These are phyloP conservation scores for Malurus melanocephalus DNA, from an alignment of 2,113 vertebrate genomes.

Conservation along the genomic window DNA sequence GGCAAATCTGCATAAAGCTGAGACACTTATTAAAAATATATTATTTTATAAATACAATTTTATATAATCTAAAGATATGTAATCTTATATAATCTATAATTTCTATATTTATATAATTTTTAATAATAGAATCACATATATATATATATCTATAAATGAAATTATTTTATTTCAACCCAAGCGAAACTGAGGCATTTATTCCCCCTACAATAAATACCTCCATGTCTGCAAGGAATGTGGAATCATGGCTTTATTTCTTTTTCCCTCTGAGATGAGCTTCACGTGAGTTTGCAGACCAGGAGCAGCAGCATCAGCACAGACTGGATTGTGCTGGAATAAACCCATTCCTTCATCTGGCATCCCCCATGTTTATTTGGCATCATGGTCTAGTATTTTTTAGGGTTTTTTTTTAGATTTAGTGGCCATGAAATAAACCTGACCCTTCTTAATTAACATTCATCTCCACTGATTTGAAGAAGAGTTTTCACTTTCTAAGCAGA, in stretches of 20 bases:
- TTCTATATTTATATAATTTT: too few species aligned
- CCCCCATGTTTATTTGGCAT: background rate
- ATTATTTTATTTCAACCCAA: background rate
- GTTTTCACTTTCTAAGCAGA: background rate
- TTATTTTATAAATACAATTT: too few species aligned
- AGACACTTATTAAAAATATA: background rate
- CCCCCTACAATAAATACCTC: background rate
- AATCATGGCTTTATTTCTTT: background rate
- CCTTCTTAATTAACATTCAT: background rate
- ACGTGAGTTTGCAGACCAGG: fast-evolving
- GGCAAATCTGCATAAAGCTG: background rate
- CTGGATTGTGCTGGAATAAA: background rate
- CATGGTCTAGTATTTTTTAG: background rate
- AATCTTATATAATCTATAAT: too few species aligned
- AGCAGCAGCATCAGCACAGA: background rate
- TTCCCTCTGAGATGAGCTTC: background rate
- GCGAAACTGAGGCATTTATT: background rate
- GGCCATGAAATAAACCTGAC: background rate
- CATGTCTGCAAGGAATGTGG: background rate
- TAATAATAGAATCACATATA: too few species aligned
- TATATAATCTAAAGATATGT: too few species aligned
- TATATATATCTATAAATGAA: too few species aligned
- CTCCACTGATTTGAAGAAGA: background rate
- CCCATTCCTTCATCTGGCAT: background rate
- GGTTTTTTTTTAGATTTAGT: background rate